A percentile compares a stretch with the other conserved stretches of the same genome.
Conservation (phyloP, 2,113 vertebrate species). For the Nothobranchius kuhntae region DNA sequence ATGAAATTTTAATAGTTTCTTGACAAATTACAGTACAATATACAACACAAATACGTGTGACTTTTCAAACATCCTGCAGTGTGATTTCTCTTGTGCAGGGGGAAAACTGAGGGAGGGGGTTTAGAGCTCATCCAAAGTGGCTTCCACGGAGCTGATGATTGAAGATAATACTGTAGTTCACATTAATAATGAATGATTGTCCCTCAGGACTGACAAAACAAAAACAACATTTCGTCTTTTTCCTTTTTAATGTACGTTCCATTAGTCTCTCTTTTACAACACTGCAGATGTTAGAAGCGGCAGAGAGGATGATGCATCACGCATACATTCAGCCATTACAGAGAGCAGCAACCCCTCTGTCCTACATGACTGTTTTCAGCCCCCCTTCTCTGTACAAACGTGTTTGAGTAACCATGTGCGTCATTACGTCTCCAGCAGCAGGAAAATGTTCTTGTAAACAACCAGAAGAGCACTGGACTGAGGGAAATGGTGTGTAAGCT, state of each 20-base stretch:
- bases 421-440: conserved; percentile 13
- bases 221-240: conserved; percentile 13
- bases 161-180: conserved; percentile 55
- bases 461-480: conserved; percentile 3
- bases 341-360: conserved; percentile 3
- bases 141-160: conserved; percentile 57
- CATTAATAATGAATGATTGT: conserved; percentile 55
- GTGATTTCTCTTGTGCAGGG: too few relatives aligned
- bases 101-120: too few relatives aligned
- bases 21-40: too few relatives aligned
- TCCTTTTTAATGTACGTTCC: neutral
- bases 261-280: conserved; percentile 27
- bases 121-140: conserved; percentile 11
- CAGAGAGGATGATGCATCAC: conserved; percentile 1
- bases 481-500: conserved; percentile 17
- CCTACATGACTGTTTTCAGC: conserved; percentile 18
- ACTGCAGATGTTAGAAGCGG: conserved; percentile 1
- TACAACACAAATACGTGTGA: too few relatives aligned
- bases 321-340: neutral
- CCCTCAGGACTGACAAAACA: conserved; percentile 21
- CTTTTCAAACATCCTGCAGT: too few relatives aligned
- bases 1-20: too few relatives aligned
- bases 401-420: conserved; percentile 6
- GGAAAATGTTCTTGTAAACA: conserved; percentile 1
- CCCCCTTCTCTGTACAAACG: conserved; percentile 3